A percentile compares a stretch with the other conserved stretches of the same genome.
phyloP scores from a whole-genome alignment of 2,797 vertebrate genomes.

The Miichthys miiuy region DNA sequence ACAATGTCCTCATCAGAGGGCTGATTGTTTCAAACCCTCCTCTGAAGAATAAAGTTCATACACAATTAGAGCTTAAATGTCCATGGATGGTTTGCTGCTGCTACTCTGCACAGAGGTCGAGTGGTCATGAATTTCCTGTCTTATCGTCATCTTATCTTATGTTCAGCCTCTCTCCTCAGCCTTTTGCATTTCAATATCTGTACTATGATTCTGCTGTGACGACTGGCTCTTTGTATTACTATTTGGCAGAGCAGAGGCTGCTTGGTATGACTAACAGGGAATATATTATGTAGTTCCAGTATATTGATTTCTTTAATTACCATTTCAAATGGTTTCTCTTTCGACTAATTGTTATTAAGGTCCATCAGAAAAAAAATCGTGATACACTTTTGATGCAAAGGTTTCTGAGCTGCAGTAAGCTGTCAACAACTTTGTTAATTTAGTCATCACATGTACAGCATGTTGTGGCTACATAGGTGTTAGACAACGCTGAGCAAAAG shows the following conservation, averaged over 20 bases:
- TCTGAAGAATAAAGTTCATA: constrained; percentile 36
- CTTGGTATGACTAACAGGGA: constrained; percentile 2
- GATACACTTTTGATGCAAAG: not conserved
- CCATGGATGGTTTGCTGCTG: constrained; percentile 24
- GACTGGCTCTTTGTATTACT: not conserved
- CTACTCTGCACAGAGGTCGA: constrained; percentile 26
- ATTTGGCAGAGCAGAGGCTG: constrained; percentile 2
- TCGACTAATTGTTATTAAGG: constrained; percentile 9
- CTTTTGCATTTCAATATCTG: constrained; percentile 37
- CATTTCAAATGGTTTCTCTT: constrained; percentile 3
- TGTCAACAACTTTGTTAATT: constrained; percentile 7
- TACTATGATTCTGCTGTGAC: not conserved
- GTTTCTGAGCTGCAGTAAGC: not conserved
- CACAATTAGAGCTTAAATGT: constrained; percentile 47
- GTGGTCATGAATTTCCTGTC: constrained; percentile 40
- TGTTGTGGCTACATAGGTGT: not conserved
- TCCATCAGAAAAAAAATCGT: not conserved
- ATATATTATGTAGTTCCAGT: not conserved
- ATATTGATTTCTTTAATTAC: not conserved
- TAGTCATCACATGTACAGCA: constrained; percentile 20
- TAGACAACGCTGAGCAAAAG: constrained; percentile 8
- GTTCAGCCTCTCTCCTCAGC: constrained; percentile 18
- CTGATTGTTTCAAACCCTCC: constrained; percentile 41
- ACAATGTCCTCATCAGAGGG: constrained; percentile 31
- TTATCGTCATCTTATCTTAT: constrained; percentile 37